phyloP scores from a whole-genome alignment of 2,797 vertebrate genomes.

The Nyctibius grandis region DNA sequence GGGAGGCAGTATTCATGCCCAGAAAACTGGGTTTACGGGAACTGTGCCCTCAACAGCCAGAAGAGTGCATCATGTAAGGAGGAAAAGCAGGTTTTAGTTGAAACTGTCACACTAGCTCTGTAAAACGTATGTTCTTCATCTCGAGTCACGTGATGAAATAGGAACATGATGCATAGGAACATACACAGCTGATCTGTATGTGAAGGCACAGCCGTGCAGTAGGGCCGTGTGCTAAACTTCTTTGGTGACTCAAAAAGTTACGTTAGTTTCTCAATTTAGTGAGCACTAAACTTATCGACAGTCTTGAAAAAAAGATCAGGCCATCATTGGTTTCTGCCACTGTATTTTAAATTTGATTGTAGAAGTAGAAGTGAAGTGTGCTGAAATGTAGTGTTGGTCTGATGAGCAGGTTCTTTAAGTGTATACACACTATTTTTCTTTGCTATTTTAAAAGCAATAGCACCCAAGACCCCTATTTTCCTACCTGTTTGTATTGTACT shows the following conservation, averaged over 20 bases:
- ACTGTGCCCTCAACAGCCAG: background rate
- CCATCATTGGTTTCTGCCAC: background rate
- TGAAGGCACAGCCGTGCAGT: background rate
- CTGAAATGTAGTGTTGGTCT: background rate
- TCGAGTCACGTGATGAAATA: rapidly evolving
- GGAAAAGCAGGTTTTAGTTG: background rate
- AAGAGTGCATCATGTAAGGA: background rate
- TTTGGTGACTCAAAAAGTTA: background rate
- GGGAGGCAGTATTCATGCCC: background rate
- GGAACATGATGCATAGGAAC: background rate
- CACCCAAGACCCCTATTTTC: background rate
- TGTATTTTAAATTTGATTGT: background rate
- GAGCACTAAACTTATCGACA: background rate
- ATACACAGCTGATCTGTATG: background rate
- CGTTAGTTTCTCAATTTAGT: background rate
- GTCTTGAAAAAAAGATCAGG: background rate
- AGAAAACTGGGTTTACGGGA: background rate
- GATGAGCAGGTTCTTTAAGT: background rate
- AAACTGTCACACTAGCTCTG: background rate
- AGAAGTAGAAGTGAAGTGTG: background rate
- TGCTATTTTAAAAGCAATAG: background rate
- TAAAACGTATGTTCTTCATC: background rate
- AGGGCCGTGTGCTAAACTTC: background rate
- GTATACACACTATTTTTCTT: background rate
- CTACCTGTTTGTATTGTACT: background rate